Evolutionary conservation across 37 sponge, comb jelly and placozoan species (phyloP).

Genomic region (Haliclona indistincta): DNA sequence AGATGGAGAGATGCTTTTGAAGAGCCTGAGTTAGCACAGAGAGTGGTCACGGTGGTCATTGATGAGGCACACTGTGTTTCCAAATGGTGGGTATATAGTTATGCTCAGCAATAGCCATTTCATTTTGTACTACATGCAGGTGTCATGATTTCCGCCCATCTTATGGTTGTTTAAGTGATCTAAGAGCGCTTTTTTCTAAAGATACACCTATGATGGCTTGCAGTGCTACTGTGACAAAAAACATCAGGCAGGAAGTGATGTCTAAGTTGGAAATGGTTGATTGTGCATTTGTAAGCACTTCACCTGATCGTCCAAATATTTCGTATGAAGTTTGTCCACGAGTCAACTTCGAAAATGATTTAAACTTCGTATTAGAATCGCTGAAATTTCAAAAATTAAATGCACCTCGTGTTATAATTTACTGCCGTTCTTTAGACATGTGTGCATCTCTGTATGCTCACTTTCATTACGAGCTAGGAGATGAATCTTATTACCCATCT

Average conservation of each 20-base stretch:
- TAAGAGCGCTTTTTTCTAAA: constrained; percentile 45
- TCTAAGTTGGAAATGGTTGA: constrained; percentile 12
- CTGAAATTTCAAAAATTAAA: constrained; percentile 6
- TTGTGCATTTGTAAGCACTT: constrained; percentile 15
- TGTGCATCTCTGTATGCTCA: constrained; percentile 39
- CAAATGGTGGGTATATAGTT: too few species aligned
- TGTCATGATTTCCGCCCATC: constrained; percentile 45
- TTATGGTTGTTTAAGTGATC: constrained; percentile 34
- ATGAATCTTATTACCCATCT: constrained; percentile 36
- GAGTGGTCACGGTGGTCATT: constrained; percentile 8
- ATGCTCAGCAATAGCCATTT: too few species aligned
- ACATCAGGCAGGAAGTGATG: constrained; percentile 9
- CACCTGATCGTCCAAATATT: constrained; percentile 47
- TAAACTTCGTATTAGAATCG: neutral
- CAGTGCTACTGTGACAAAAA: constrained; percentile 30
- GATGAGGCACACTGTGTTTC: constrained; percentile 50
- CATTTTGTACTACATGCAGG: too few species aligned
- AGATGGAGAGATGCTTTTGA: constrained; percentile 39
- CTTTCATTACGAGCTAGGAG: constrained; percentile 26
- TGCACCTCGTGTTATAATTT: constrained; percentile 39
- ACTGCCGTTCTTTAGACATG: constrained; percentile 42
- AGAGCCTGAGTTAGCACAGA: neutral
- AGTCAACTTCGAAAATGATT: constrained; percentile 14
- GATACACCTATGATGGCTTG: constrained; percentile 29
- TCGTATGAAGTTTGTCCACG: constrained; percentile 18